Percentiles rank a stretch among this genome's conserved stretches.
Evolutionary conservation across 2,888 invertebrate species (phyloP).

Genomic region (Agriotes lineatus): DNA sequence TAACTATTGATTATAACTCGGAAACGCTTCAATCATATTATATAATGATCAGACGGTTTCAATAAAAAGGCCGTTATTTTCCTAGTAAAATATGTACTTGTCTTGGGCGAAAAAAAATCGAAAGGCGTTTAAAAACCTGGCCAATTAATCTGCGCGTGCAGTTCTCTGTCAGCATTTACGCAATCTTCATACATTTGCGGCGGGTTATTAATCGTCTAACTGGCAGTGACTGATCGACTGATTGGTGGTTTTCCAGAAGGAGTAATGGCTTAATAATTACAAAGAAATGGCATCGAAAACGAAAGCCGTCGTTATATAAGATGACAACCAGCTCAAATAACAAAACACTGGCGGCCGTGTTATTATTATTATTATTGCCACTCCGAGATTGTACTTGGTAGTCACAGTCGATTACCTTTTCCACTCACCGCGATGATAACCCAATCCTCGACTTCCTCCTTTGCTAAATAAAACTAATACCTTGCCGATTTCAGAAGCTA

Average conservation of each 20-base stretch:
- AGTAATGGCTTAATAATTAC: slow-evolving; percentile 1
- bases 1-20: too few species aligned
- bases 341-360: not conserved
- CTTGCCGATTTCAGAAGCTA: too few species aligned
- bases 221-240: not conserved
- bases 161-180: not conserved
- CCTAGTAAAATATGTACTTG: too few species aligned
- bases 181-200: not conserved
- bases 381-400: not conserved
- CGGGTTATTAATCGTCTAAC: not conserved
- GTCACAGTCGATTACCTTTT: not conserved
- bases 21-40: too few species aligned
- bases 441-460: not conserved
- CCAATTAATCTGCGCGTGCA: not conserved
- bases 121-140: too few species aligned
- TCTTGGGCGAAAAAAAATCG: too few species aligned
- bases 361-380: not conserved
- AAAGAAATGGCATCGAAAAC: slow-evolving; percentile 10
- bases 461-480: too few species aligned
- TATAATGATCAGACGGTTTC: too few species aligned
- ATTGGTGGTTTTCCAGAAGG: not conserved
- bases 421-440: not conserved
- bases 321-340: not conserved
- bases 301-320: slow-evolving; percentile 10
- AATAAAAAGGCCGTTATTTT: too few species aligned